Conservation (phyloP, 2,888 invertebrate species). For the Cephus nigrinus region DNA sequence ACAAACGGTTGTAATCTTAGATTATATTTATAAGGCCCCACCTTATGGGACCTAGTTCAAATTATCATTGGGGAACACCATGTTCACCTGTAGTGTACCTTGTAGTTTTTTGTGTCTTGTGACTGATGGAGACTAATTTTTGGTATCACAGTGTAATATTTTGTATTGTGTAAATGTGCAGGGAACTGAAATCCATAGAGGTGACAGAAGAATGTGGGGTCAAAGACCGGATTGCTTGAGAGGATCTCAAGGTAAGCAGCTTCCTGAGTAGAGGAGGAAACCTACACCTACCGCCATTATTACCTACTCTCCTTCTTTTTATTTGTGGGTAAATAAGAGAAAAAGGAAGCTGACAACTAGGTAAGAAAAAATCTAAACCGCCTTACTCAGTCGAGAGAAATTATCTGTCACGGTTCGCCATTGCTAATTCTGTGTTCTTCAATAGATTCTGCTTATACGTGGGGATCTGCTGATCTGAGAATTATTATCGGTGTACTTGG, state of each 20-base stretch:
- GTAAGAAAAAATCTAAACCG: constrained; percentile 14
- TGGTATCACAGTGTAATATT: background rate
- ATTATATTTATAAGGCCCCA: background rate
- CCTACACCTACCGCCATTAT: background rate
- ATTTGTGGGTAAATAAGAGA: too few species aligned
- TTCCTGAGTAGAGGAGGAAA: constrained; percentile 21
- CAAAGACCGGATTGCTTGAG: constrained; percentile 48
- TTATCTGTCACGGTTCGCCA: too few species aligned
- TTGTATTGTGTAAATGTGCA: background rate
- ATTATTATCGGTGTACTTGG: too few species aligned
- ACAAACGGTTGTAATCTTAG: background rate
- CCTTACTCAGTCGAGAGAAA: background rate
- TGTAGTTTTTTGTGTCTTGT: background rate
- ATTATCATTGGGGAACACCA: background rate
- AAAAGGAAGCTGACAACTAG: too few species aligned
- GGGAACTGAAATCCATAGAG: background rate
- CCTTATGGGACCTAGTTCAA: background rate
- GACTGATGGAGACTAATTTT: background rate
- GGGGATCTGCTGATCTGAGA: too few species aligned
- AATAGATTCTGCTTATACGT: too few species aligned
- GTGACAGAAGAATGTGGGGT: constrained; percentile 51
- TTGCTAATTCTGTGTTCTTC: too few species aligned
- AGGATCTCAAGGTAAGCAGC: constrained; percentile 56
- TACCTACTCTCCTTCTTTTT: too few species aligned
- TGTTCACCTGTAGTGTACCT: background rate